Percentiles rank a stretch among this genome's conserved stretches.
phyloP scores from a whole-genome alignment of 2,797 vertebrate species.

The Gallinago stenura region DNA sequence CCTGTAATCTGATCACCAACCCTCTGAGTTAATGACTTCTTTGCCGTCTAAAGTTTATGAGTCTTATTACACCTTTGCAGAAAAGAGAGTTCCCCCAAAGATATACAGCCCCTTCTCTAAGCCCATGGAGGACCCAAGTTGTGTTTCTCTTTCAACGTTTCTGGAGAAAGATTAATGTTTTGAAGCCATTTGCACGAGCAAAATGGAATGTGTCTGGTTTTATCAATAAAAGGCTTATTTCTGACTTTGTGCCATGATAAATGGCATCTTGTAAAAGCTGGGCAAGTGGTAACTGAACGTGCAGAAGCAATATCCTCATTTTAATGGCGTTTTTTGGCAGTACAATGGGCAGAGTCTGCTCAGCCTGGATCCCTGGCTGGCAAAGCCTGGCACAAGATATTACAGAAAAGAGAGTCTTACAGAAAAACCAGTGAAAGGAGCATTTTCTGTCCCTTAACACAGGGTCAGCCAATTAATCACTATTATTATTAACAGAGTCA shows the following conservation, averaged over 20 bases:
- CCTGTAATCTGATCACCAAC: neutral
- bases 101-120: neutral
- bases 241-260: neutral
- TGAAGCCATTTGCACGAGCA: neutral
- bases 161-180: neutral
- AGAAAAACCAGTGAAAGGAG: neutral
- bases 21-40: neutral
- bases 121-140: neutral
- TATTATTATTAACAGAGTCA: neutral
- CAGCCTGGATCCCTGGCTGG: neutral
- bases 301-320: neutral
- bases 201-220: neutral
- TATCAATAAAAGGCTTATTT: neutral
- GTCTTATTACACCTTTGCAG: neutral
- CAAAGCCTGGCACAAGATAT: neutral
- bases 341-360: neutral
- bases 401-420: neutral
- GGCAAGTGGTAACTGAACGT: neutral
- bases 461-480: constrained; percentile 15
- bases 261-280: neutral
- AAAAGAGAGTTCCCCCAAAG: neutral
- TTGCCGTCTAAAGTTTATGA: neutral
- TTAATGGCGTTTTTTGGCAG: neutral
- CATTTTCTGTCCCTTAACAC: neutral
- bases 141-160: neutral